Conservation (phyloP, 2,113 vertebrate genomes). For the Plestiodon gilberti region DNA sequence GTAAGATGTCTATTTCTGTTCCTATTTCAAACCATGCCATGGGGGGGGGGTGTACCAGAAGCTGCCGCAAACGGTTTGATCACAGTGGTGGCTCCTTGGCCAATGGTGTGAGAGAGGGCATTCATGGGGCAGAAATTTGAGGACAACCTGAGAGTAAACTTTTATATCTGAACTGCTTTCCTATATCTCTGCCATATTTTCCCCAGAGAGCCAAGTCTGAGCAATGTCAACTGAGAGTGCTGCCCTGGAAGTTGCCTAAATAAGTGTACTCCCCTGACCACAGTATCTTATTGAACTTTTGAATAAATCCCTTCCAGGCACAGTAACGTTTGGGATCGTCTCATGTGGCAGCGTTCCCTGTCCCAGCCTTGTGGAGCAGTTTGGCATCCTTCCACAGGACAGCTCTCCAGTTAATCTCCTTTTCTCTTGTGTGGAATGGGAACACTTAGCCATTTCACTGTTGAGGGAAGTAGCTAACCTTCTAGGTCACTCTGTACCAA, state of each 20-base stretch:
- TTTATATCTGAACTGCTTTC: too few species aligned
- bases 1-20: too few species aligned
- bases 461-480: accelerated
- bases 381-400: background rate
- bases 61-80: too few species aligned
- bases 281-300: background rate
- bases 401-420: background rate
- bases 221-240: background rate
- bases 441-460: accelerated
- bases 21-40: too few species aligned
- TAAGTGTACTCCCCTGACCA: too few species aligned
- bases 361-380: too few species aligned
- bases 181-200: background rate
- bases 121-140: background rate
- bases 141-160: background rate
- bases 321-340: background rate
- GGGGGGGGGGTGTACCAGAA: too few species aligned
- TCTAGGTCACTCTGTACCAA: background rate
- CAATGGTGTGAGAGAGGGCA: too few species aligned
- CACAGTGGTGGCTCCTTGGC: too few species aligned
- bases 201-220: background rate
- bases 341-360: background rate
- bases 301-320: background rate
- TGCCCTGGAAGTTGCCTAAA: background rate
- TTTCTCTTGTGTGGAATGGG: accelerated